These are phyloP conservation scores for Actinemys pallida DNA, from an alignment of 2,113 vertebrate species.

Conservation along the genomic window DNA sequence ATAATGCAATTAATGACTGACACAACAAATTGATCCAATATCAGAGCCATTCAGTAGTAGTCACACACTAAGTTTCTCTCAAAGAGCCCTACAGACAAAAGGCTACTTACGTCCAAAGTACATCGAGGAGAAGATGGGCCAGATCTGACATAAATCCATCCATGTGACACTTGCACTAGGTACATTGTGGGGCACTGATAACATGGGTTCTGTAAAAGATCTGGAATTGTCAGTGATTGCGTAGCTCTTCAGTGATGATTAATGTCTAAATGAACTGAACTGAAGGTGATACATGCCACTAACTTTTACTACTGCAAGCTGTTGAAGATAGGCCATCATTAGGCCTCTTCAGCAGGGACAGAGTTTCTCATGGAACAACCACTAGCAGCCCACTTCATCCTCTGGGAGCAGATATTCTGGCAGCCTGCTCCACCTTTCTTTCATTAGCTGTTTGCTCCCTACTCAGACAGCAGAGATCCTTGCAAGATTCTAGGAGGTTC, in stretches of 20 bases:
- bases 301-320: not conserved
- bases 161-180: not conserved
- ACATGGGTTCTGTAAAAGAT: not conserved
- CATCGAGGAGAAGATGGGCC: not conserved
- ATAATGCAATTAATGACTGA: not conserved
- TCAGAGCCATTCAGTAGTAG: not conserved
- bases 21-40: not conserved
- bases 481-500: not conserved
- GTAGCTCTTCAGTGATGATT: not conserved
- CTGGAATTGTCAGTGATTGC: not conserved
- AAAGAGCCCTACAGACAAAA: not conserved
- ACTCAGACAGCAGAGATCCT: not conserved
- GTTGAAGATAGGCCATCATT: not conserved
- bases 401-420: not conserved
- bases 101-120: not conserved
- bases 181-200: not conserved
- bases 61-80: not conserved
- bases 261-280: not conserved
- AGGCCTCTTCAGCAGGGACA: not conserved
- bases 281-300: not conserved
- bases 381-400: not conserved
- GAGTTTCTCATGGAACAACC: not conserved
- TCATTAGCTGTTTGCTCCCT: not conserved
- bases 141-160: not conserved
- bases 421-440: not conserved